Base-by-base conservation (phyloP, 23 tunicate genomes). In the Corella eumyota region DNA sequence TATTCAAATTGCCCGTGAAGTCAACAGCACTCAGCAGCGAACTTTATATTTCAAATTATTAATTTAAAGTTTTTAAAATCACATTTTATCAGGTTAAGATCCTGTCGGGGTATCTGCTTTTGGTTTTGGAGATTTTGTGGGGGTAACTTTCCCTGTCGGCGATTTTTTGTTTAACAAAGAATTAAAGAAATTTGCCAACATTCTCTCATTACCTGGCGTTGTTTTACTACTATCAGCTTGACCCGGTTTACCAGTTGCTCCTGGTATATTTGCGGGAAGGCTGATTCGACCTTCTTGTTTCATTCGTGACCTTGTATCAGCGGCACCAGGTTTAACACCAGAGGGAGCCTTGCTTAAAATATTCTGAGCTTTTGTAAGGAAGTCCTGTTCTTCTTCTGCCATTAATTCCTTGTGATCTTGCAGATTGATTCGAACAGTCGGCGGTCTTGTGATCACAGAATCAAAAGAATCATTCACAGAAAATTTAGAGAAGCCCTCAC, bases 161-260 rank as follows among this genome's bases (percentile, higher is more conserved):
- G 81, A 78, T 29, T 87, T 85, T 64, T 93, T 93, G 54, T 72
- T 74, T 50, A 93, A 64, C 22, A 93, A 46, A 7, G 93, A 88
- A 55, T 93, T 93, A 76, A 93, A 93, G 64, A 93, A 93, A 45
- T 86, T 88, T 5, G 99, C 99, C 69, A 93, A 44, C 95, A 93
- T 91, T 40, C 81, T 54, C 48, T 93, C 99, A 66, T 83, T 92
- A 46, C 66, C 69, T 23, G 91, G 75, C 22, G 70, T 73, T 47
- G 78, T 66, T 54, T 78, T 78, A 11, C 34, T 59, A 11, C 63
- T 62, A 60, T 85, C 83, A 1, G 62, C 37, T 48, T 80, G 71
- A 0, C 56, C 58, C 9, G 60, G 46, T 56, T 68, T 70, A 7
- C 27, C 57, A 22, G 74, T 62, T 25, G 67, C 31, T 4, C 76